A percentile compares a stretch with the other conserved stretches of the same genome.
These are phyloP conservation scores for Halcyon badia DNA, from an alignment of 2,797 vertebrate genomes.

Conservation along the genomic window DNA sequence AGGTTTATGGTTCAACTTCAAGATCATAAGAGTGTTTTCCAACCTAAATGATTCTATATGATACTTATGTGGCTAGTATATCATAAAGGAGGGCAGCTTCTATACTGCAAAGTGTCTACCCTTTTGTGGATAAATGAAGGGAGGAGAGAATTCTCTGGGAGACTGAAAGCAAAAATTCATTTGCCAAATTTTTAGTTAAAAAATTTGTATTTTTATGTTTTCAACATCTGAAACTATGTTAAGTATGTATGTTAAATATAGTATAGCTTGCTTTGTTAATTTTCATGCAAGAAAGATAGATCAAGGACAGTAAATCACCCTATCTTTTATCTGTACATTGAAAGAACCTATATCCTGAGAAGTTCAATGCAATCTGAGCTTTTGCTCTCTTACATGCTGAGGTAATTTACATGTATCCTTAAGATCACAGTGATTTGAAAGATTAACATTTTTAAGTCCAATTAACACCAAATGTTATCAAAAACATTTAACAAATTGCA, in stretches of 20 bases:
- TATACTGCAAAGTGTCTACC: not conserved
- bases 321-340: not conserved
- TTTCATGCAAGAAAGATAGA: not conserved
- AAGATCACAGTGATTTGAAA: constrained; percentile 27
- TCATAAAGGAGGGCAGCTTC: not conserved
- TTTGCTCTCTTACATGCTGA: not conserved
- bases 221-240: not conserved
- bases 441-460: constrained; percentile 46
- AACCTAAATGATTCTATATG: not conserved
- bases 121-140: not conserved
- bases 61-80: not conserved
- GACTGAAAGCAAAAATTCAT: not conserved
- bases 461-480: constrained; percentile 55
- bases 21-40: not conserved
- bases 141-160: not conserved
- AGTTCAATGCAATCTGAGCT: constrained; percentile 9
- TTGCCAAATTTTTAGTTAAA: not conserved
- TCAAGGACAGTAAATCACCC: not conserved
- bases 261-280: not conserved
- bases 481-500: constrained; percentile 41
- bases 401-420: constrained; percentile 45
- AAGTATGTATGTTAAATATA: not conserved
- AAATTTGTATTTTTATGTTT: not conserved
- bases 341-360: not conserved
- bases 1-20: too few species aligned